Evolutionary conservation across 2,888 invertebrate species (phyloP).

Genomic region (Mythimna loreyi): DNA sequence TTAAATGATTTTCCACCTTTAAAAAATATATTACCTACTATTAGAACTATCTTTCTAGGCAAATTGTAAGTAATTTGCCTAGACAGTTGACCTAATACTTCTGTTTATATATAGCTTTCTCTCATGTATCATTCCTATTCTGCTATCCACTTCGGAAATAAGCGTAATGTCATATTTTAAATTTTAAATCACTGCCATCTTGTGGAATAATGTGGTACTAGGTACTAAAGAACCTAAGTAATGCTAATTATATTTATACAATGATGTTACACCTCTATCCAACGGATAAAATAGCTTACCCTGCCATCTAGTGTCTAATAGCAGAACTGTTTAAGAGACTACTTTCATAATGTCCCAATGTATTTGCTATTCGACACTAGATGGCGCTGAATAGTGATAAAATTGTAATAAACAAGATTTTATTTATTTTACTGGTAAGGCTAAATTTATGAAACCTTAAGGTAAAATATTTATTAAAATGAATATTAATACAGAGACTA

Average conservation of each 20-base stretch:
- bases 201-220: not conserved
- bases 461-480: not conserved
- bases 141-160: not conserved
- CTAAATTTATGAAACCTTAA: not conserved
- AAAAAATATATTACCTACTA: too few relatives aligned
- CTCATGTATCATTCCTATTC: not conserved
- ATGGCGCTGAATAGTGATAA: conserved; percentile 66
- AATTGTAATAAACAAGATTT: fast-evolving
- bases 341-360: not conserved
- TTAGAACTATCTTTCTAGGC: too few relatives aligned
- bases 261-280: too few relatives aligned
- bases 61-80: too few relatives aligned
- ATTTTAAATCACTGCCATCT: conserved; percentile 45
- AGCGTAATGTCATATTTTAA: not conserved
- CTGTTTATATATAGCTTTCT: not conserved
- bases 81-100: not conserved
- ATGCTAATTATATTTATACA: too few relatives aligned
- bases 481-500: not conserved
- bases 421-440: not conserved
- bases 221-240: too few relatives aligned
- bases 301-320: conserved; percentile 62
- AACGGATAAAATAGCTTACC: too few relatives aligned
- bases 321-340: not conserved
- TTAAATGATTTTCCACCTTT: too few relatives aligned
- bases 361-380: conserved; percentile 70